A percentile compares a stretch with the other conserved stretches of the same genome.
phyloP scores from a whole-genome alignment of 2,113 vertebrate species.

The Thunnus thynnus region DNA sequence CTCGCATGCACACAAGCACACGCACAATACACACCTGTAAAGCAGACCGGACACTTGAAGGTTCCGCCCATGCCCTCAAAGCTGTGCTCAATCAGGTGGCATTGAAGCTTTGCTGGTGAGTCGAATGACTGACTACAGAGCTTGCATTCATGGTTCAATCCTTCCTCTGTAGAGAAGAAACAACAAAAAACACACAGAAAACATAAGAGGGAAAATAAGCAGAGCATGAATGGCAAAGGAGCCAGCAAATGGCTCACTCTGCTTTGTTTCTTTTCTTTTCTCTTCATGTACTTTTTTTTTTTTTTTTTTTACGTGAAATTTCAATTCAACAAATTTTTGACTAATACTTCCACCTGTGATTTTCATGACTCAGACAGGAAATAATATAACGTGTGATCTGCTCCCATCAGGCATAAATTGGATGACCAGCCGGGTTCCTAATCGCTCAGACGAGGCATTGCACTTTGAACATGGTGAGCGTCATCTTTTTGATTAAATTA shows the following conservation, averaged over 20 bases:
- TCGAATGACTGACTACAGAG: conserved; percentile 99
- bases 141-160: conserved; percentile 98
- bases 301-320: conserved; percentile 47
- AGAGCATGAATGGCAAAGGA: conserved; percentile 45
- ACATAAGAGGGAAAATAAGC: conserved; percentile 55
- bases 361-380: conserved; percentile 64
- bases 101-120: conserved; percentile 98
- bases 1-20: background rate
- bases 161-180: conserved; percentile 90
- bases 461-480: conserved; percentile 55
- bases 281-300: conserved; percentile 8
- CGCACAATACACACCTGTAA: conserved; percentile 90
- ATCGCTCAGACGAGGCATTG: conserved; percentile 60
- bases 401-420: conserved; percentile 76
- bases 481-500: conserved; percentile 60
- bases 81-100: conserved; percentile 99
- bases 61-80: conserved; percentile 99
- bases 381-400: conserved; percentile 70
- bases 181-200: conserved; percentile 67
- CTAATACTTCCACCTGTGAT: conserved; percentile 61
- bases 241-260: conserved; percentile 21
- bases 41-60: conserved; percentile 99
- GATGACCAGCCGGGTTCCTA: conserved; percentile 68
- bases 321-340: conserved; percentile 50
- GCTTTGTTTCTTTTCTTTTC: background rate